These are phyloP conservation scores for Australoheros facetus DNA, from an alignment of 2,797 vertebrate species.

Conservation along the genomic window DNA sequence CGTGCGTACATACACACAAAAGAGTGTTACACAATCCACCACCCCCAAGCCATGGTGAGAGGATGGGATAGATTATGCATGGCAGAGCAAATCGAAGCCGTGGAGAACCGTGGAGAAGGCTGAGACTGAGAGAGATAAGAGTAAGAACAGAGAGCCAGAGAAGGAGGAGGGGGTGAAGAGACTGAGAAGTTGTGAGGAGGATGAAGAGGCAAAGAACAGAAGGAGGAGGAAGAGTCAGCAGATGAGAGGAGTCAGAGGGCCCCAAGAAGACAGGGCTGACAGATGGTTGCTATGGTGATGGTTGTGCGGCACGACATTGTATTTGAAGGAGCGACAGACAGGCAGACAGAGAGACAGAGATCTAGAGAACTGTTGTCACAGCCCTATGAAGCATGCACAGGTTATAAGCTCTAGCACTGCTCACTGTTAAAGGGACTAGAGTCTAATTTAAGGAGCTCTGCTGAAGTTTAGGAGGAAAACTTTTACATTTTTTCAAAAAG, in stretches of 20 bases:
- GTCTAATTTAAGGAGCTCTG: conserved; percentile 79
- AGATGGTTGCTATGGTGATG: conserved; percentile 80
- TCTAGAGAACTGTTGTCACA: conserved; percentile 72
- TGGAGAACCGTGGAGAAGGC: conserved; percentile 68
- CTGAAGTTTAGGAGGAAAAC: conserved; percentile 75
- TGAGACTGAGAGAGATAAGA: conserved; percentile 58
- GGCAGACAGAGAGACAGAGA: conserved; percentile 75
- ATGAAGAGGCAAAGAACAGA: conserved; percentile 56
- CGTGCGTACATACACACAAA: conserved; percentile 66
- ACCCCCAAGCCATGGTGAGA: conserved; percentile 73
- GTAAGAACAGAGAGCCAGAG: conserved; percentile 39
- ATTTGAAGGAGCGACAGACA: conserved; percentile 75
- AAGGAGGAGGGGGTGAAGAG: conserved; percentile 1
- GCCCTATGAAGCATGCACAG: conserved; percentile 82
- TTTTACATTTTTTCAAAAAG: conserved; percentile 67
- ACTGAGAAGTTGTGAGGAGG: conserved; percentile 46
- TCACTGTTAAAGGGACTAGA: conserved; percentile 84
- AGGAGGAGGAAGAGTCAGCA: conserved; percentile 57
- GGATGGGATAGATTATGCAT: conserved; percentile 76
- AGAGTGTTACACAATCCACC: conserved; percentile 75
- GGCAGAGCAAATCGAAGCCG: conserved; percentile 73
- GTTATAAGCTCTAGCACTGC: conserved; percentile 77
- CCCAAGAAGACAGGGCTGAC: conserved; percentile 67
- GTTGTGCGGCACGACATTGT: conserved; percentile 73
- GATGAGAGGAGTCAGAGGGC: conserved; percentile 72